Percentiles rank a stretch among this genome's conserved stretches.
Evolutionary conservation across 2,888 invertebrate species (phyloP).

Genomic region (Drosophila histrio): DNA sequence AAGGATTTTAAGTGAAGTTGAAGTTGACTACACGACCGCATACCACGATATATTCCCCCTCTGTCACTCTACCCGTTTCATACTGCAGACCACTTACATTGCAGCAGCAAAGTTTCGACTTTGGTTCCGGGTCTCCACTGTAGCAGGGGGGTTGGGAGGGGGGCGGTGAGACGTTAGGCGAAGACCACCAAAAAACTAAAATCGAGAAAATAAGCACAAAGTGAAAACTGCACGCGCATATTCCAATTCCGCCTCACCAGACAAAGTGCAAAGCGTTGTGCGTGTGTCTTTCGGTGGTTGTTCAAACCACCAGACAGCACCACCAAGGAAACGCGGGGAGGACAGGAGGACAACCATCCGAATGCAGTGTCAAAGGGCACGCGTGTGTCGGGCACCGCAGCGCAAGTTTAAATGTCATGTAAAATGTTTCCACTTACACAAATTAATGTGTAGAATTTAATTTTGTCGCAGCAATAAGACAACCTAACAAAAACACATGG

Average conservation of each 20-base stretch:
- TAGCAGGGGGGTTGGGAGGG: background rate
- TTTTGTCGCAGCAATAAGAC: slow-evolving; percentile 62
- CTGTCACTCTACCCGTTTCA: background rate
- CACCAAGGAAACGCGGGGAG: slow-evolving; percentile 13
- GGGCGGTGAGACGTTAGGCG: background rate
- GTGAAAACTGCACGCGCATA: slow-evolving; percentile 71
- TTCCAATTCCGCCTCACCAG: slow-evolving; percentile 75
- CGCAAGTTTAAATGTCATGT: slow-evolving; percentile 79
- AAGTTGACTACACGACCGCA: slow-evolving; percentile 79
- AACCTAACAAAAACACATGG: slow-evolving; percentile 27
- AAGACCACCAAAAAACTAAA: slow-evolving; percentile 62
- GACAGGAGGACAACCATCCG: slow-evolving; percentile 13
- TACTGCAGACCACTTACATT: slow-evolving; percentile 67
- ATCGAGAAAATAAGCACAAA: slow-evolving; percentile 66
- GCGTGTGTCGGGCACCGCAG: slow-evolving; percentile 54
- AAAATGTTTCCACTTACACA: slow-evolving; percentile 80
- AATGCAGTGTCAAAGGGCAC: slow-evolving; percentile 56
- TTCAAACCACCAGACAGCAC: slow-evolving; percentile 44
- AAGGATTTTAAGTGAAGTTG: slow-evolving; percentile 80
- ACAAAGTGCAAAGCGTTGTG: slow-evolving; percentile 76
- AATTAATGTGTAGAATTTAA: slow-evolving; percentile 78
- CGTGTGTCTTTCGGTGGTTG: slow-evolving; percentile 70
- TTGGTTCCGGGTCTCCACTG: slow-evolving; percentile 15
- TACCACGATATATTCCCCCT: slow-evolving; percentile 35
- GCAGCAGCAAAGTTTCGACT: slow-evolving; percentile 69